These are phyloP conservation scores for Lethrus apterus DNA, from an alignment of 1,140 invertebrate species.

Conservation along the genomic window DNA sequence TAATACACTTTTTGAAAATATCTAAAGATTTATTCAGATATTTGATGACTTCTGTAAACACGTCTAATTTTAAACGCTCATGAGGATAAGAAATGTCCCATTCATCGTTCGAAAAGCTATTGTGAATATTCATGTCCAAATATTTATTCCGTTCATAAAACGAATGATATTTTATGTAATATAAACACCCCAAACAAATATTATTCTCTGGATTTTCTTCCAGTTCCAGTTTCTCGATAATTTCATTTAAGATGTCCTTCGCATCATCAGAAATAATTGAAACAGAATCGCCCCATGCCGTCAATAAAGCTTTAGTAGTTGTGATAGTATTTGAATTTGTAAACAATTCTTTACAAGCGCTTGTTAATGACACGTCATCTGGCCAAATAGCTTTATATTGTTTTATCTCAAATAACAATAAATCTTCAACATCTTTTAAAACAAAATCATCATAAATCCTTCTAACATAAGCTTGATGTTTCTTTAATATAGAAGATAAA, in stretches of 20 bases:
- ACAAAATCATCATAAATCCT: no score
- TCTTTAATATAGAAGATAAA: no score
- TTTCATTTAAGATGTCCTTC: neutral
- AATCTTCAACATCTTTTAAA: no score
- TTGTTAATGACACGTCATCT: constrained; percentile 2
- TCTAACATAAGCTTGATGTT: no score
- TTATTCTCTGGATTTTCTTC: neutral
- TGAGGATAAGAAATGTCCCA: constrained; percentile 8
- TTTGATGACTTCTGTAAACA: neutral
- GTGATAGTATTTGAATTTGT: neutral
- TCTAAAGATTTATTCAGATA: constrained; percentile 9
- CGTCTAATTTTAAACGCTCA: constrained; percentile 6
- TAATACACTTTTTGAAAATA: constrained; percentile 5
- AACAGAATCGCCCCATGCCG: constrained; percentile 1
- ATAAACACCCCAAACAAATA: constrained; percentile 6
- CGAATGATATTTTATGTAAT: constrained; percentile 2
- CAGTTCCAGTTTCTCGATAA: neutral
- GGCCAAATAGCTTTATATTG: constrained; percentile 10
- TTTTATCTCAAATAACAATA: constrained; percentile 12
- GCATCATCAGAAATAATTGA: neutral
- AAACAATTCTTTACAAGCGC: constrained; percentile 8
- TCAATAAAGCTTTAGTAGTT: neutral
- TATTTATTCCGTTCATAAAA: neutral
- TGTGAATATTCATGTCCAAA: neutral
- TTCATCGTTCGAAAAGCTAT: constrained; percentile 4